Conservation (phyloP, 2,888 invertebrate genomes). For the Drosophila macrospina region DNA sequence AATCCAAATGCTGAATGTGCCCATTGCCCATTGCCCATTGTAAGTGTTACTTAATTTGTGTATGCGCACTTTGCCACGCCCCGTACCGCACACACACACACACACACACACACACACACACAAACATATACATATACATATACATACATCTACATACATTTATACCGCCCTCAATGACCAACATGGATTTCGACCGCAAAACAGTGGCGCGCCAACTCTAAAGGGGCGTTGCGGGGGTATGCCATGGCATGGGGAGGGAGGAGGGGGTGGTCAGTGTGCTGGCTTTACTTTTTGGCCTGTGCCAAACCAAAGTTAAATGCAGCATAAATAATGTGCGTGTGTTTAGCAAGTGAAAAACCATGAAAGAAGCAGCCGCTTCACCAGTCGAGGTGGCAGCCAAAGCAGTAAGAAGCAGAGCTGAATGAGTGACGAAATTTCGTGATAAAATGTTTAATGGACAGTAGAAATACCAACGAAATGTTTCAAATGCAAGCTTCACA, state of each 20-base stretch:
- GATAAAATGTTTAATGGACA: conserved; percentile 10
- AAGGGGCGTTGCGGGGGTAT: not conserved
- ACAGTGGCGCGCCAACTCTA: conserved; percentile 65
- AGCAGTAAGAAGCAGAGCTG: not conserved
- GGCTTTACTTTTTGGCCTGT: conserved; percentile 47
- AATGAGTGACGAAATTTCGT: conserved; percentile 10
- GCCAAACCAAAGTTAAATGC: conserved; percentile 80
- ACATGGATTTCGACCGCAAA: conserved; percentile 72
- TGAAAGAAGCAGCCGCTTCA: not conserved
- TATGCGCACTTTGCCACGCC: conserved; percentile 65
- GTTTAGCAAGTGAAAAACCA: conserved; percentile 9
- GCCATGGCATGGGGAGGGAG: no score
- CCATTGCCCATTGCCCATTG: conserved; percentile 47
- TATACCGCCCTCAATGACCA: conserved; percentile 28
- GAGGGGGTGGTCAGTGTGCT: no score
- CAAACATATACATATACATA: not conserved
- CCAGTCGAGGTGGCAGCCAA: not conserved
- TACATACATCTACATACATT: not conserved
- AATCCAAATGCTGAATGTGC: conserved; percentile 61
- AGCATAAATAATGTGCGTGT: conserved; percentile 80
- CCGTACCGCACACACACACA: not conserved
- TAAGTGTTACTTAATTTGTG: conserved; percentile 80
- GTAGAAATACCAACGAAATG: conserved; percentile 8
- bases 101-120: not conserved
- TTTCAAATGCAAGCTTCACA: not conserved